Evolutionary conservation across 1,140 invertebrate species (phyloP).

Genomic region (Euura lappo): DNA sequence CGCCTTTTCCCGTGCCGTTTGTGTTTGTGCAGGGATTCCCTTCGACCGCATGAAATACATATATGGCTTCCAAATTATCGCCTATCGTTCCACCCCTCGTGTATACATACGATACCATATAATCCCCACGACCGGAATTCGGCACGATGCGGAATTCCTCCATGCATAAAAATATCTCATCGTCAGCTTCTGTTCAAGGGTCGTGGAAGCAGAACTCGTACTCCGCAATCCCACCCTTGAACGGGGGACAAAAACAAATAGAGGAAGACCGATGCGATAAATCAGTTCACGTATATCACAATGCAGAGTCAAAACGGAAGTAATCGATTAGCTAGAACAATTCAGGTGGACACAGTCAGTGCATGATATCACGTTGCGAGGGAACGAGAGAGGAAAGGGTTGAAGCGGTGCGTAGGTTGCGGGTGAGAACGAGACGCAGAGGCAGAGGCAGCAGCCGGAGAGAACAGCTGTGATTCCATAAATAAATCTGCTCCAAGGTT

Average conservation of each 20-base stretch:
- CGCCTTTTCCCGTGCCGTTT: background rate
- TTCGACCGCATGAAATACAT: background rate
- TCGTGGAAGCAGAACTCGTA: too few relatives aligned
- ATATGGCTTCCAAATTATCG: background rate
- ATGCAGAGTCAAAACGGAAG: background rate
- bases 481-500: slow-evolving; percentile 40
- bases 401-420: background rate
- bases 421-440: background rate
- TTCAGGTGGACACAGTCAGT: background rate
- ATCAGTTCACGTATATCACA: background rate
- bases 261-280: too few relatives aligned
- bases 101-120: background rate
- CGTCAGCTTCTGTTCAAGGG: background rate
- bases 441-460: slow-evolving; percentile 28
- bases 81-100: background rate
- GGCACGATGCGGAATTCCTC: background rate
- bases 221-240: background rate
- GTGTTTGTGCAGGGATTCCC: background rate
- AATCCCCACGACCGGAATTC: background rate
- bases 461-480: slow-evolving; percentile 52
- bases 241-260: background rate
- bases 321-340: background rate
- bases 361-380: too few relatives aligned
- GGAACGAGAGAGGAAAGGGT: background rate
- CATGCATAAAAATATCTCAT: background rate